These are phyloP conservation scores for Trichogramma dendrolimi DNA, from an alignment of 2,888 invertebrate species.

Conservation along the genomic window DNA sequence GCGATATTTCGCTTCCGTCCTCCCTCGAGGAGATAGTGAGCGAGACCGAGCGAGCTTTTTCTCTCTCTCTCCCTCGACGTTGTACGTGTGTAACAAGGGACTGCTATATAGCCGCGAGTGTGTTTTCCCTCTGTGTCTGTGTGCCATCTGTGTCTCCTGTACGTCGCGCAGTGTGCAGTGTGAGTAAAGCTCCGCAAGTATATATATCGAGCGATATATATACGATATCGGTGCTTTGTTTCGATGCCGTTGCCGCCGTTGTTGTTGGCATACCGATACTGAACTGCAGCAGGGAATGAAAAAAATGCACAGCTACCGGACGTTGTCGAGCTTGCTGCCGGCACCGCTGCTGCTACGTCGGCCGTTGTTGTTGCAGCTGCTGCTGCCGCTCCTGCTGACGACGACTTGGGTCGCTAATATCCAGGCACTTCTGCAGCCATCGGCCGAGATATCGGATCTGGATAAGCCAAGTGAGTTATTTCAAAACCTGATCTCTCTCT, in stretches of 20 bases:
- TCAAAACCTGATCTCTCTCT: background rate
- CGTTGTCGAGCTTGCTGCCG: constrained; percentile 40
- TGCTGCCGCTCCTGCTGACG: background rate
- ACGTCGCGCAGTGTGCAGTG: constrained; percentile 17
- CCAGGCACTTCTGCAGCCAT: constrained; percentile 23
- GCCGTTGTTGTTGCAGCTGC: constrained; percentile 23
- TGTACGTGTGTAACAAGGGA: too few species aligned
- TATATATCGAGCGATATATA: background rate
- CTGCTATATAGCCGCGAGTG: too few species aligned
- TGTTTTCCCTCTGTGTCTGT: too few species aligned
- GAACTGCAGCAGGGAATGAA: constrained; percentile 27
- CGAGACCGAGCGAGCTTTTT: too few species aligned
- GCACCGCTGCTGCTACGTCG: constrained; percentile 34
- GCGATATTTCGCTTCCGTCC: too few species aligned
- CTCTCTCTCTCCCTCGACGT: too few species aligned
- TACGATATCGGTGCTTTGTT: background rate
- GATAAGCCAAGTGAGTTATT: constrained; percentile 48
- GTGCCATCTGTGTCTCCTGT: too few species aligned
- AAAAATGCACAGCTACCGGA: constrained; percentile 43
- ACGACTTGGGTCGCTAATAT: constrained; percentile 37
- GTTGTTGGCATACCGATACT: background rate
- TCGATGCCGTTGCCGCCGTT: background rate
- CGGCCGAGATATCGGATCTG: constrained; percentile 45
- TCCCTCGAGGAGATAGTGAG: too few species aligned
- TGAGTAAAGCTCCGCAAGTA: constrained; percentile 7